Percentiles rank a stretch among this genome's conserved stretches.
phyloP scores from a whole-genome alignment of 2,888 invertebrate species.

The Brachypalpus laphriformis region DNA sequence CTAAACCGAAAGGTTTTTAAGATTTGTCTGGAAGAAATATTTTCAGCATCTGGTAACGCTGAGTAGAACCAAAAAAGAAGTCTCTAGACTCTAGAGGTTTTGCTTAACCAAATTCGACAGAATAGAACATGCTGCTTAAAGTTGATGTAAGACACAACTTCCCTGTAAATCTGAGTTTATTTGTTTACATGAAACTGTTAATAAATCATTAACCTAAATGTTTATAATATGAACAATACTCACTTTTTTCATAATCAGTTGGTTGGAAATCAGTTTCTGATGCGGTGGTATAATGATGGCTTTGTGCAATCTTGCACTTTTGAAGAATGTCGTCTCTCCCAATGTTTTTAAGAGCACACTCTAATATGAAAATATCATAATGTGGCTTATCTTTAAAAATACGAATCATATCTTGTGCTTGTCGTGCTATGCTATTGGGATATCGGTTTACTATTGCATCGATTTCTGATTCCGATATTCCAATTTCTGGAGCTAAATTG shows the following conservation, averaged over 20 bases:
- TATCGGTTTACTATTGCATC: slow-evolving; percentile 89
- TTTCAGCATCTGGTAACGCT: no score
- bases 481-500: slow-evolving; percentile 87
- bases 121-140: no score
- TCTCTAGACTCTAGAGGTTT: no score
- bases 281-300: neutral
- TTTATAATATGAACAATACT: neutral
- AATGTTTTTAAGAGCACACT: slow-evolving; percentile 92
- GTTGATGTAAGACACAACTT: no score
- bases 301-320: slow-evolving; percentile 86
- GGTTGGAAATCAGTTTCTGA: slow-evolving; percentile 76
- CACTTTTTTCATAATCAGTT: slow-evolving; percentile 38
- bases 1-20: no score
- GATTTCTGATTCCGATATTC: slow-evolving; percentile 88
- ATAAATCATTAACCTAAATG: neutral
- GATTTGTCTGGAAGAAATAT: no score
- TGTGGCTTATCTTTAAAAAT: slow-evolving; percentile 84
- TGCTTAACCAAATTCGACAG: no score
- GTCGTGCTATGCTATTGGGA: slow-evolving; percentile 89
- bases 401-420: slow-evolving; percentile 88
- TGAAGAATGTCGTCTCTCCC: slow-evolving; percentile 96
- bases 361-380: slow-evolving; percentile 85
- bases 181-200: no score
- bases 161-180: no score
- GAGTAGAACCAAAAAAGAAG: no score